Conservation (phyloP, 2,797 vertebrate species). For the Meriones psammophilus region DNA sequence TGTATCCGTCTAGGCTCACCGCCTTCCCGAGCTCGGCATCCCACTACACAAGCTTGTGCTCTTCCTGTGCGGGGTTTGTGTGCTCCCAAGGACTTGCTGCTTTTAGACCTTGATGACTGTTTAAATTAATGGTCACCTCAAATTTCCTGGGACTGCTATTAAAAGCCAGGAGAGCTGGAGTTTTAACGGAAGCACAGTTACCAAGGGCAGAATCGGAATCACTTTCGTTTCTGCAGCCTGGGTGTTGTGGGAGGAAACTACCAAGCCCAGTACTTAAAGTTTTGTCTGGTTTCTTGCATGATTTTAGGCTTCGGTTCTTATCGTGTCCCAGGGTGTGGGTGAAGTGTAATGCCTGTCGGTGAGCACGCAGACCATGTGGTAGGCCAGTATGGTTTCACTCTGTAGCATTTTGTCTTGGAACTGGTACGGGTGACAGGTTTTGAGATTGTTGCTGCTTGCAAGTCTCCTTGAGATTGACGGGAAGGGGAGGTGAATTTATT, state of each 20-base stretch:
- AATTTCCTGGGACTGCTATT: not conserved
- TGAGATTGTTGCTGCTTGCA: constrained; percentile 5
- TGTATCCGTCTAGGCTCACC: not conserved
- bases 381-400: accelerated
- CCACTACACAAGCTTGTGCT: not conserved
- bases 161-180: not conserved
- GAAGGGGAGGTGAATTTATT: not conserved
- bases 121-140: not conserved
- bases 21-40: not conserved
- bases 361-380: not conserved
- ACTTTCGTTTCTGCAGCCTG: not conserved
- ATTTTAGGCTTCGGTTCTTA: not conserved
- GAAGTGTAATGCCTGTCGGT: not conserved
- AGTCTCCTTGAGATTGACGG: constrained; percentile 20
- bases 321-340: too few relatives aligned
- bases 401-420: not conserved
- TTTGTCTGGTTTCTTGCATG: not conserved
- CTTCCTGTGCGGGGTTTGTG: not conserved
- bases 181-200: not conserved
- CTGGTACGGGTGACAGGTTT: not conserved
- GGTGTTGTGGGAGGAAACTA: not conserved
- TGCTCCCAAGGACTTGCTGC: not conserved
- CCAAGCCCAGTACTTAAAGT: not conserved
- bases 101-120: not conserved
- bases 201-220: not conserved